Conservation (phyloP, 2,113 vertebrate genomes). For the Clarias batrachus region DNA sequence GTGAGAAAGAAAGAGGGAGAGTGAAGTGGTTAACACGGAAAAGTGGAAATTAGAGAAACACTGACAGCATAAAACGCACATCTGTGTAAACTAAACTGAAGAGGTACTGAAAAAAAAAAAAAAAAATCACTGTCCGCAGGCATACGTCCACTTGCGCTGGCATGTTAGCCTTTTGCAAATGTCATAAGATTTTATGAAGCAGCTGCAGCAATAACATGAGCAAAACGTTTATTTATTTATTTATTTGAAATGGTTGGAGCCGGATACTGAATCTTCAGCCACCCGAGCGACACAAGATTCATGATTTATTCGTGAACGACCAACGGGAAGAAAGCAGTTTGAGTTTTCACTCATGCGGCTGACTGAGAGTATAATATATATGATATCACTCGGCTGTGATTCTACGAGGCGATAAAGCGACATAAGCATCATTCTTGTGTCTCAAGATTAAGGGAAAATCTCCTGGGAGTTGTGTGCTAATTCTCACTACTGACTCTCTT, state of each 20-base stretch:
- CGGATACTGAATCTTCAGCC: neutral
- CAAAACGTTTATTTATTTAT: neutral
- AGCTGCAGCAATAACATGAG: conserved; percentile 17
- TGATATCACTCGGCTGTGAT: neutral
- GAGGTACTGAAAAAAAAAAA: conserved; percentile 9
- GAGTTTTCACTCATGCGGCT: neutral
- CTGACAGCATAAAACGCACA: neutral
- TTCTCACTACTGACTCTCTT: neutral
- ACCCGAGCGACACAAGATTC: neutral
- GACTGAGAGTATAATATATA: neutral
- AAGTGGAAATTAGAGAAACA: neutral
- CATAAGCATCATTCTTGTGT: neutral
- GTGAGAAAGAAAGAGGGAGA: neutral
- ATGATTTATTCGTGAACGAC: neutral
- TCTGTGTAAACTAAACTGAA: conserved; percentile 3
- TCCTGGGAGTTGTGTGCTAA: neutral
- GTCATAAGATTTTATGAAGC: neutral
- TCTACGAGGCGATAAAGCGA: neutral
- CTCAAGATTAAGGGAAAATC: neutral
- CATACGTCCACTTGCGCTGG: neutral
- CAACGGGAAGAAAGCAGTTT: neutral
- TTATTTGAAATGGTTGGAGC: neutral
- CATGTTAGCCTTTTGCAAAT: neutral
- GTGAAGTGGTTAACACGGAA: neutral
- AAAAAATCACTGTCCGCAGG: neutral